Conservation (phyloP, 2,113 vertebrate genomes). For the Microcebus griseorufus region DNA sequence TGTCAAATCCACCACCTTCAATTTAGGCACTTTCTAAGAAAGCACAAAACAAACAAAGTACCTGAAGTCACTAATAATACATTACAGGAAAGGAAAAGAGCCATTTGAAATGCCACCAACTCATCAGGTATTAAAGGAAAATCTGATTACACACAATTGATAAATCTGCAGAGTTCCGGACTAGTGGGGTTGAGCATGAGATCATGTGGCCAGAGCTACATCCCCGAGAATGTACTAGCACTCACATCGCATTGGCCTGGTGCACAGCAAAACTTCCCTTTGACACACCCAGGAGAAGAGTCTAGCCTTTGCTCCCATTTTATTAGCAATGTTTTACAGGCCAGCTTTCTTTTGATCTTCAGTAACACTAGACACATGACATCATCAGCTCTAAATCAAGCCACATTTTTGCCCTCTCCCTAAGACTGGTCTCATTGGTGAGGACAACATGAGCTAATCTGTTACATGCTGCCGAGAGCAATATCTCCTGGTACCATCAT, state of each 20-base stretch:
- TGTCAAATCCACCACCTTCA: too few species aligned
- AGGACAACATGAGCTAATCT: constrained; percentile 50
- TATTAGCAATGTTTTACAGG: constrained; percentile 58
- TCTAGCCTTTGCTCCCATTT: constrained; percentile 15
- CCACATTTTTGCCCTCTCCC: constrained; percentile 62
- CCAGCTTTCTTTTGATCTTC: constrained; percentile 67
- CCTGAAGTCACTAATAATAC: background rate
- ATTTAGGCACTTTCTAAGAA: background rate
- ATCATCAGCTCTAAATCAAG: constrained; percentile 73
- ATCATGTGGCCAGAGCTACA: background rate
- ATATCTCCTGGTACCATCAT: constrained; percentile 2
- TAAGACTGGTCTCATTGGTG: constrained; percentile 29
- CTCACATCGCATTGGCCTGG: background rate
- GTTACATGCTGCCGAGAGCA: constrained; percentile 55
- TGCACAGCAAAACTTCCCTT: background rate
- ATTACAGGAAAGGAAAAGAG: background rate
- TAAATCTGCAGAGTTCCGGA: background rate
- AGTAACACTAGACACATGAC: constrained; percentile 63
- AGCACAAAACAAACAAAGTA: background rate
- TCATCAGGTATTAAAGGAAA: background rate
- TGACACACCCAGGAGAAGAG: constrained; percentile 47
- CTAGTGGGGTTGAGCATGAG: background rate
- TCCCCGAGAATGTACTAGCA: background rate
- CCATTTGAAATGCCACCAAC: background rate
- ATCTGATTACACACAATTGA: background rate